Percentiles rank a stretch among this genome's conserved stretches.
Evolutionary conservation across 1,140 invertebrate genomes (phyloP).

Genomic region (Scaptomyza pallida): DNA sequence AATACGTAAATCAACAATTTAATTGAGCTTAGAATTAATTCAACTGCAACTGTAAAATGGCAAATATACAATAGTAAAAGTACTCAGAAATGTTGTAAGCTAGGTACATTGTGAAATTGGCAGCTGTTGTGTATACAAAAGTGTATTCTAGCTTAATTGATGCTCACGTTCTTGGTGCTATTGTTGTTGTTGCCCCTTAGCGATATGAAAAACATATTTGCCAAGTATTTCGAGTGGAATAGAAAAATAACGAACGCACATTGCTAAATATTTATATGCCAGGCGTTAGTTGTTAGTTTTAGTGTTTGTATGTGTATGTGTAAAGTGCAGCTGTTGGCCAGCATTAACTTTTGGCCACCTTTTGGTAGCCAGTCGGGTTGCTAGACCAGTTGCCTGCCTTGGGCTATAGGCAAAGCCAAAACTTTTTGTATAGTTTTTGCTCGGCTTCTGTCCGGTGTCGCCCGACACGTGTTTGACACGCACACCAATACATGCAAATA

Average conservation of each 20-base stretch:
- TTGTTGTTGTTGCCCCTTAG: too few species aligned
- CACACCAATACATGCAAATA: conserved; percentile 71
- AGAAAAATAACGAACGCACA: conserved; percentile 49
- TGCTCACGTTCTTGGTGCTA: too few species aligned
- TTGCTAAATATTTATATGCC: conserved; percentile 56
- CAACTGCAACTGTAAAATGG: too few species aligned
- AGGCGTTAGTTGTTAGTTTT: conserved; percentile 8
- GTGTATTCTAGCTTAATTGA: too few species aligned
- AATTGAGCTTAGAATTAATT: too few species aligned
- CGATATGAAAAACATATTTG: conserved; percentile 23
- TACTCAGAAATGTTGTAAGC: too few species aligned
- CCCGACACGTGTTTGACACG: conserved; percentile 42
- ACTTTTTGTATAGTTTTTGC: conserved; percentile 69
- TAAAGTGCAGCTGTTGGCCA: conserved; percentile 41
- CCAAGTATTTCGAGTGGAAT: conserved; percentile 27
- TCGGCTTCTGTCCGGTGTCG: conserved; percentile 31
- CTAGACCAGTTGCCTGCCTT: conserved; percentile 37
- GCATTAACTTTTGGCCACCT: conserved; percentile 50
- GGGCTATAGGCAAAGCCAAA: conserved; percentile 59
- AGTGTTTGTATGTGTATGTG: conserved; percentile 11
- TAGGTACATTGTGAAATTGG: too few species aligned
- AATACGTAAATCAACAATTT: too few species aligned
- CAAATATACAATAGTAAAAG: too few species aligned
- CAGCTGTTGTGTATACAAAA: too few species aligned
- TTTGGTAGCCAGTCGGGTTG: neutral